These are phyloP conservation scores for Epizoanthus rinbou DNA, from an alignment of 92 coral and sea anemone genomes.

Conservation along the genomic window DNA sequence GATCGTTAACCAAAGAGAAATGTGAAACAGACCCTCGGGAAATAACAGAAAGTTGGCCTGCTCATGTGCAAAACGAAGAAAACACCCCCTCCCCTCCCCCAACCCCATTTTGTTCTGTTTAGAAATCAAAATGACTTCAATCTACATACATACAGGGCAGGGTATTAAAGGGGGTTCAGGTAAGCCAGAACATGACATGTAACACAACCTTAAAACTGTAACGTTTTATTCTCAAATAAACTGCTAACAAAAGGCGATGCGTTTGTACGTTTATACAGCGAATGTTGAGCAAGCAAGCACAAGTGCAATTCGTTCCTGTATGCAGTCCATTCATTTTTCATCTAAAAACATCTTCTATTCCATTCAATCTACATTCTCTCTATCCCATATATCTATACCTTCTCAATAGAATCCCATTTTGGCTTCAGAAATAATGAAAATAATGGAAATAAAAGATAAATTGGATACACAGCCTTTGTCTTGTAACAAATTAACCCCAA, in stretches of 20 bases:
- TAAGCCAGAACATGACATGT: too few relatives aligned
- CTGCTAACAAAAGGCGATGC: conserved; percentile 18
- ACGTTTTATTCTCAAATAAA: conserved; percentile 7
- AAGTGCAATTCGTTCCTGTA: background rate
- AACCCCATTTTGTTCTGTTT: too few relatives aligned
- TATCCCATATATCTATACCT: background rate
- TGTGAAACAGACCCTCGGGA: too few relatives aligned
- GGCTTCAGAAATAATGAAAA: background rate
- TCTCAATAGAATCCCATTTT: background rate
- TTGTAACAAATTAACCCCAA: too few relatives aligned
- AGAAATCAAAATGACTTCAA: too few relatives aligned
- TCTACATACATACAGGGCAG: too few relatives aligned
- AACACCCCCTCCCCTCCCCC: too few relatives aligned
- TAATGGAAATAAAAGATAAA: background rate
- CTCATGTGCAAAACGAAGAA: too few relatives aligned
- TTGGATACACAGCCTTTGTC: background rate
- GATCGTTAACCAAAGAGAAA: too few relatives aligned
- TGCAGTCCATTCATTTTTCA: background rate
- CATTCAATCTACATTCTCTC: background rate
- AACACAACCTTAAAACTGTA: background rate
- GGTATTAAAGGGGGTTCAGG: too few relatives aligned
- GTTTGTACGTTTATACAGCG: background rate
- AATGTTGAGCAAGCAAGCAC: background rate
- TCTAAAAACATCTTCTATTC: background rate
- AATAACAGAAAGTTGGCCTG: too few relatives aligned